phyloP scores from a whole-genome alignment of 2,113 vertebrate species.

The Tenrec ecaudatus region DNA sequence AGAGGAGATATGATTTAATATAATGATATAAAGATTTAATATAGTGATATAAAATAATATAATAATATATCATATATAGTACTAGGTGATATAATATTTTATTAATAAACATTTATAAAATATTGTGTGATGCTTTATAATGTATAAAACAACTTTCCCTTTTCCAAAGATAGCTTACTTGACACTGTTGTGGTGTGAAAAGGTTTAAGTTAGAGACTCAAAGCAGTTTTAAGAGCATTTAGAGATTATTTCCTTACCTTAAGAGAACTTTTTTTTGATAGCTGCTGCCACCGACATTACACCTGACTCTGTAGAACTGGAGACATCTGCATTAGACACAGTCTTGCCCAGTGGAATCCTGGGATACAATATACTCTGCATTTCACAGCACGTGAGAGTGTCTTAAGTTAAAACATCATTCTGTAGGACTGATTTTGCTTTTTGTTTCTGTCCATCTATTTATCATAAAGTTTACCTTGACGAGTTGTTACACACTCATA shows the following conservation, averaged over 20 bases:
- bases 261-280: background rate
- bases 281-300: rapidly evolving
- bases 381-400: background rate
- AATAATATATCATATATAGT: background rate
- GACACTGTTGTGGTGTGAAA: background rate
- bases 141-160: background rate
- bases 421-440: background rate
- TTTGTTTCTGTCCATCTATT: background rate
- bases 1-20: background rate
- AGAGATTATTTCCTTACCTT: background rate
- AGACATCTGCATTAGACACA: background rate
- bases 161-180: background rate
- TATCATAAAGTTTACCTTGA: background rate
- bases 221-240: background rate
- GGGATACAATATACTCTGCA: background rate
- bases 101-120: background rate
- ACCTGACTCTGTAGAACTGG: background rate
- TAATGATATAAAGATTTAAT: background rate
- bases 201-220: background rate
- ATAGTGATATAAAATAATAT: background rate
- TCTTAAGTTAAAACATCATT: background rate
- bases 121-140: background rate
- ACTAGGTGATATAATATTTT: background rate
- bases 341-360: background rate
- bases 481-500: background rate